These are phyloP conservation scores for Peromyscus nudipes DNA, from an alignment of 2,797 vertebrate genomes.

Conservation along the genomic window DNA sequence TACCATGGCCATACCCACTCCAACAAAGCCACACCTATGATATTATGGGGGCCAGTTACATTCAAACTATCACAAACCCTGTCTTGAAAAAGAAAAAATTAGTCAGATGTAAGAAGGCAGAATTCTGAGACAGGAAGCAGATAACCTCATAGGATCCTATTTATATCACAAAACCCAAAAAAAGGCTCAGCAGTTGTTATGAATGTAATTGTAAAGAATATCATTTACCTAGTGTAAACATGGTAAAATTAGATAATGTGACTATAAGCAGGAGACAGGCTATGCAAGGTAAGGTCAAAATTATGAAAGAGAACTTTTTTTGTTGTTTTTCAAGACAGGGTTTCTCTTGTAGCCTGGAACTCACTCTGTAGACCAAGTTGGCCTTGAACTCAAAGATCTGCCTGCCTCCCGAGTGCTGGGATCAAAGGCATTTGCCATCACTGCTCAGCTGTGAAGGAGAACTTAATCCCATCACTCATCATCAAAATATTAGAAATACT, in stretches of 20 bases:
- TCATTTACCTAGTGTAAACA: constrained; percentile 13
- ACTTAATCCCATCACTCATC: constrained; percentile 5
- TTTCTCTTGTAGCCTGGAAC: not conserved
- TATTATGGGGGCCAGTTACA: not conserved
- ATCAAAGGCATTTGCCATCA: not conserved
- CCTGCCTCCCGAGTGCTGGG: not conserved
- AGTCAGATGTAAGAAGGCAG: not conserved
- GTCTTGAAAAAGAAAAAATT: not conserved
- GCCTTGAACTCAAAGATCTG: not conserved
- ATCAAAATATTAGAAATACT: constrained; percentile 10
- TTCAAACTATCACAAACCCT: not conserved
- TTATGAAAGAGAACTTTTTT: constrained; percentile 52
- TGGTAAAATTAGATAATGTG: not conserved
- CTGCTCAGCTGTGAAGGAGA: constrained; percentile 43
- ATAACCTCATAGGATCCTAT: not conserved
- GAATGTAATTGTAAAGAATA: not conserved
- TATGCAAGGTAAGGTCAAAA: not conserved
- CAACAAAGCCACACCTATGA: not conserved
- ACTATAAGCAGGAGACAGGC: not conserved
- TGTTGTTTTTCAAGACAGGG: not conserved
- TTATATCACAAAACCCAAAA: not conserved
- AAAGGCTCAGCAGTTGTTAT: not conserved
- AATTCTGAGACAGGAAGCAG: not conserved
- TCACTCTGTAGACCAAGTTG: not conserved
- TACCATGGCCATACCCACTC: not conserved